Base-by-base conservation (phyloP, 2,888 invertebrate genomes). In the Copidosoma aretas region DNA sequence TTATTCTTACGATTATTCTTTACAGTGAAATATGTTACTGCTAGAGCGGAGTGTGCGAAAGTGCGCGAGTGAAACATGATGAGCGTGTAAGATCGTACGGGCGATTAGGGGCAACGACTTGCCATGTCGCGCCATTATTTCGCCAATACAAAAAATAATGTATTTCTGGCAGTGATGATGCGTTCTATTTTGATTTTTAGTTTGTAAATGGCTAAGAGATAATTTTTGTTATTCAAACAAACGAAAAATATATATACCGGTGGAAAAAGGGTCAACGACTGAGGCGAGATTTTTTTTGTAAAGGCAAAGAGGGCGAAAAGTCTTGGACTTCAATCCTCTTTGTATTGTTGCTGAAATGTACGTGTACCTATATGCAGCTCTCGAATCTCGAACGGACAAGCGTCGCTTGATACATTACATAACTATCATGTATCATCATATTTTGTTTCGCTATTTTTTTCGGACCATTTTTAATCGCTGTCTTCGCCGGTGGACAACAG, bases 351-450 rank as follows among this genome's bases (percentile, higher is more conserved):
- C 32, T 32, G 8, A 32, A 32, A 32, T 32, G 32, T 32, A 25
- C 21, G 14, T 56, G 22, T 4, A 25, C 25, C 21, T 41, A 22
- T 63, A 54, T 22, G 52, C 25, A 49, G 66, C 68, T 60, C 68
- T 71, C 63, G 71, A 68, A 71, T 71, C 71, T 71, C 63, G 71
- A 71, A 68, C 68, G 68, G 65, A 71, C 52, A 58, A 51, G 70
- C 57, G 46, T 60, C 60, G 60, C 67, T 21, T 51, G 57, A 19
- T 51, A 32, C 61, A 43, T 43, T 51, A n/a, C n/a, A n/a, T n/a
- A n/a, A n/a, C n/a, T n/a, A 8, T 46, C 43, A 2, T 46, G 57
- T 51, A 46, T 32, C 3, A 5, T 32, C 8, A 32, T 5, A n/a
- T 17, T 68, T 46, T 57, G 10, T 39, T 52, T 24, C 46, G 15